A percentile compares a stretch with the other conserved stretches of the same genome.
Conservation (phyloP, 37 sponge, comb jelly and placozoan species). For the Agelas oroides region DNA sequence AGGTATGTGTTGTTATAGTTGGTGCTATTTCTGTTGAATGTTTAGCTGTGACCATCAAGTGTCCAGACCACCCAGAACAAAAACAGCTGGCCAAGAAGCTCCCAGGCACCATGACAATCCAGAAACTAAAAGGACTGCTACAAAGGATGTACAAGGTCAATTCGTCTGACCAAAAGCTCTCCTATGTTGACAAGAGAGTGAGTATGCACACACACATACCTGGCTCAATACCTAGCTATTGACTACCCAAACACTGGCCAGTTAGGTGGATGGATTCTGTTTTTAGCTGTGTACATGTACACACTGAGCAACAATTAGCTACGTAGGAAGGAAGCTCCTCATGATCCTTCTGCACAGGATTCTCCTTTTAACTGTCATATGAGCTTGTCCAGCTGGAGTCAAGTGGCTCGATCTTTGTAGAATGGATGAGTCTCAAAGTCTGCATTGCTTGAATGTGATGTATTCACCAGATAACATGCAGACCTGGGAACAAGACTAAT, state of each 20-base stretch:
- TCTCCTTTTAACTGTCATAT: too few species aligned
- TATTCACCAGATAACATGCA: too few species aligned
- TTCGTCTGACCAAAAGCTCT: slow-evolving; percentile 66
- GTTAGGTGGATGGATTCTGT: too few species aligned
- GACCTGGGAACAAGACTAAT: too few species aligned
- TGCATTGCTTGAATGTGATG: too few species aligned
- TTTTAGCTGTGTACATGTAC: too few species aligned
- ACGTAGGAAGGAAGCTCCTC: too few species aligned
- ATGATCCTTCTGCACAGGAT: too few species aligned
- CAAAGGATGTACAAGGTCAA: slow-evolving; percentile 81
- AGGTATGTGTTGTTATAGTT: neutral
- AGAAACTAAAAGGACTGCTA: slow-evolving; percentile 88
- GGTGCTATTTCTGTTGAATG: neutral
- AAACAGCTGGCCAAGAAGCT: slow-evolving; percentile 79
- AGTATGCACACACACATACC: neutral
- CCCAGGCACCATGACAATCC: slow-evolving; percentile 84
- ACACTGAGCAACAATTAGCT: too few species aligned
- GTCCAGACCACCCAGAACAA: slow-evolving; percentile 57
- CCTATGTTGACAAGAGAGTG: slow-evolving; percentile 62
- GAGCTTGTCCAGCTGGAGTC: too few species aligned
- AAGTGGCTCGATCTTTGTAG: too few species aligned
- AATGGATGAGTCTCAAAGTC: too few species aligned
- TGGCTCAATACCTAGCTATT: neutral
- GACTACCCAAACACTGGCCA: neutral
- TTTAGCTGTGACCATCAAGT: slow-evolving; percentile 68